phyloP scores from a whole-genome alignment of 23 tunicate species.

The Clavelina lepadiformis region DNA sequence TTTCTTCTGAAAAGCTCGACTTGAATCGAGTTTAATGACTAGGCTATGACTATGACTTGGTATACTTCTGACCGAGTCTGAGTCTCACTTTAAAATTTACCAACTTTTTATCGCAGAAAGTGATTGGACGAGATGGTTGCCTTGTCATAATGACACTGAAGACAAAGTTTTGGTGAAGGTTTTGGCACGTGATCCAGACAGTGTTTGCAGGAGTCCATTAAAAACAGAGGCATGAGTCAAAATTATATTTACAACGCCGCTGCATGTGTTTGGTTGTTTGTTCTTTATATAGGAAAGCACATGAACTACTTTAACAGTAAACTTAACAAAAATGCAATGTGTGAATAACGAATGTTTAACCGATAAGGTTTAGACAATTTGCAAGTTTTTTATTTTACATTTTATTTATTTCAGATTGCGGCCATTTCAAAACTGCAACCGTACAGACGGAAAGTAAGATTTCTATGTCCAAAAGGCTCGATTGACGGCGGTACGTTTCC shows the following conservation, averaged over 20 bases:
- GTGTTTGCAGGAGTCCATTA: constrained; percentile 29
- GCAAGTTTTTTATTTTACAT: too few relatives aligned
- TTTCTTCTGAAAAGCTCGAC: too few relatives aligned
- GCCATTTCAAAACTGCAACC: too few relatives aligned
- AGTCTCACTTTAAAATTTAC: neutral
- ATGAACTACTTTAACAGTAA: too few relatives aligned
- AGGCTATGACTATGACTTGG: neutral
- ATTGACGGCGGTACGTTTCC: neutral
- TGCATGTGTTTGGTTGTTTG: too few relatives aligned
- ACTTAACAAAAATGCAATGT: too few relatives aligned
- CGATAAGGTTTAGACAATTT: too few relatives aligned
- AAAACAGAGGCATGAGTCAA: constrained; percentile 12
- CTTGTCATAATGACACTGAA: neutral
- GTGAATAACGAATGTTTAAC: too few relatives aligned
- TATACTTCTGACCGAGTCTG: neutral
- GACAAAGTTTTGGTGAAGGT: constrained; percentile 4
- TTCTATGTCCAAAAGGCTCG: constrained; percentile 19
- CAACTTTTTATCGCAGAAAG: constrained; percentile 11
- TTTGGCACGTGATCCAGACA: constrained; percentile 4
- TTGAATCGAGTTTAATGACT: too few relatives aligned
- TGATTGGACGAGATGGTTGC: constrained; percentile 47
- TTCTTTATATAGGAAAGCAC: too few relatives aligned
- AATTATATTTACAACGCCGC: neutral
- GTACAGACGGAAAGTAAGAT: constrained; percentile 25
- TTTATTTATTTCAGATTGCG: too few relatives aligned